Evolutionary conservation across 2,888 invertebrate genomes (phyloP).

Genomic region (Drosophila nigritarsus): DNA sequence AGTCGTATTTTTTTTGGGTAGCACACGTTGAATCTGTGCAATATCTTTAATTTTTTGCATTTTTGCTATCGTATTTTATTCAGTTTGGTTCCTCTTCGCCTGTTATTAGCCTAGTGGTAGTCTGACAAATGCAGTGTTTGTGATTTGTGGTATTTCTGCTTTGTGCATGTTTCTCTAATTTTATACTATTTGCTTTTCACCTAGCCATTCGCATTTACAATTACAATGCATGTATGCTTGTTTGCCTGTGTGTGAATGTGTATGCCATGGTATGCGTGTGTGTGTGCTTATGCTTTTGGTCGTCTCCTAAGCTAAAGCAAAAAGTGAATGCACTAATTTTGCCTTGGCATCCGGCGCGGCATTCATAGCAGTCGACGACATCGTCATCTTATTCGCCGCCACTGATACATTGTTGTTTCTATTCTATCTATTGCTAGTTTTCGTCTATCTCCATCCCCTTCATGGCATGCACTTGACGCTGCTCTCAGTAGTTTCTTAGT

Average conservation of each 20-base stretch:
- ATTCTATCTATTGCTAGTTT: constrained; percentile 59
- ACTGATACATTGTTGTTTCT: constrained; percentile 25
- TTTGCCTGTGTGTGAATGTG: constrained; percentile 11
- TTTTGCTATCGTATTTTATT: background rate
- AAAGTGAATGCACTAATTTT: constrained; percentile 84
- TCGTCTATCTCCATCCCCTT: constrained; percentile 8
- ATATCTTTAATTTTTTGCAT: background rate
- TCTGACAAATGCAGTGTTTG: constrained; percentile 5
- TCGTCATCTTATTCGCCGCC: constrained; percentile 34
- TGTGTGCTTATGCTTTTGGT: constrained; percentile 36
- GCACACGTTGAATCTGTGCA: constrained; percentile 4
- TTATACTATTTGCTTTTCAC: constrained; percentile 42
- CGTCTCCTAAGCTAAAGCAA: constrained; percentile 66
- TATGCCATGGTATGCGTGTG: constrained; percentile 4
- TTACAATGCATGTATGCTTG: constrained; percentile 17
- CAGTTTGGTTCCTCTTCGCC: background rate
- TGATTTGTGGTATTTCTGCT: constrained; percentile 40
- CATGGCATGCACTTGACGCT: constrained; percentile 43
- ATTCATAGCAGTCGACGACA: constrained; percentile 64
- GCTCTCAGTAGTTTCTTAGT: constrained; percentile 33
- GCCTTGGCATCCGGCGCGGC: constrained; percentile 82
- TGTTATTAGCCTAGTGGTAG: constrained; percentile 3
- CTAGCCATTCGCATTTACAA: constrained; percentile 63
- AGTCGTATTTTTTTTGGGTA: constrained; percentile 30
- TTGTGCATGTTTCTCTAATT: constrained; percentile 38